Base-by-base conservation (phyloP, 2,113 vertebrate species). In the Melanerpes aurifrons region DNA sequence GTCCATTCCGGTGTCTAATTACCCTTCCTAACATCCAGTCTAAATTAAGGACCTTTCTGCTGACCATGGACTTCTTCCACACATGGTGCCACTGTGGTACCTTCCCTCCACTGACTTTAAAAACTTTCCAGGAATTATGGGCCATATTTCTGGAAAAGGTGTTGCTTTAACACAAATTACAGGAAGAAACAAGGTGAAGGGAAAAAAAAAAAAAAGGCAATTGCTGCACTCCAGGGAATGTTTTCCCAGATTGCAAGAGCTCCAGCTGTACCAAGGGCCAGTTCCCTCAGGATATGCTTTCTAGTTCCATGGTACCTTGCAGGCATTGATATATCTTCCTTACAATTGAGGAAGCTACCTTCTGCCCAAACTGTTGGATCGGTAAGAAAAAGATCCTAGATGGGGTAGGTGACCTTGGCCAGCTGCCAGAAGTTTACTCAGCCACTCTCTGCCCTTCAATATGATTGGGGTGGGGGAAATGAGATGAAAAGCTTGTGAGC, bases 301-400 rank as follows among this genome's bases (percentile, higher is more conserved):
- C 64, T 70, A 53, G 31, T 56, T 43, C 45, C 0, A 0, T 35
- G 53, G 10, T 66, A 48, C 19, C 16, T 66, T 0, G 0, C 0
- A 1, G 35, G 15, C 68, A 73, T 62, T 32, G 25, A 17, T 4
- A 66, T 19, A 58, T 61, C 17, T 92, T 82, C 54, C n/a, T 75
- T 68, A 14, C 17, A 21, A 32, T 6, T 0, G 2, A 62, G 71
- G 37, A 85, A 79, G 31, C 12, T 75, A 19, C 74, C 14, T 72
- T 64, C 67, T 91, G 56, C 28, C 50, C 26, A 8, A 5, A 26
- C 31, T 24, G 20, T 12, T 75, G 25, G 25, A 61, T 81, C 54
- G 53, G 9, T 61, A 56, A 70, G 31, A 59, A 40, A 63, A 63
- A 50, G 31, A 2, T 8, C 25, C n/a, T 35, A 16, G 7, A 57